phyloP scores from a whole-genome alignment of 2,113 vertebrate species.

The Dicaeum eximium region DNA sequence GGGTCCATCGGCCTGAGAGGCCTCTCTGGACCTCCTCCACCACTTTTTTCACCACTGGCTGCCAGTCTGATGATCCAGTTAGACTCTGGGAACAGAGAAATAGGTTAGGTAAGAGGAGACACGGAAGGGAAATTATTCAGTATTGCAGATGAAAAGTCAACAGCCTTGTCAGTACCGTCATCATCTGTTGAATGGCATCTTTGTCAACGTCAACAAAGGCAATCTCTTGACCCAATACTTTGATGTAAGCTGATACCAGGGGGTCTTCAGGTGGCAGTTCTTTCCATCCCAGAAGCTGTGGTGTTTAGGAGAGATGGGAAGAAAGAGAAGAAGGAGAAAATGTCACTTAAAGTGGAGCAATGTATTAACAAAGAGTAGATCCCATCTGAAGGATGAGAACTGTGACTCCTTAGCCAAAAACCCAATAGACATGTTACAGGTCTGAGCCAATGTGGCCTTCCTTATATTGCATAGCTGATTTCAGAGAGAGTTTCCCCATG shows the following conservation, averaged over 20 bases:
- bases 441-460: not conserved
- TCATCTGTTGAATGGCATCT: constrained; percentile 62
- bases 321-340: not conserved
- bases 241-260: constrained; percentile 71
- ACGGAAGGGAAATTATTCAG: not conserved
- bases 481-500: not conserved
- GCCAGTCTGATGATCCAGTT: constrained; percentile 1
- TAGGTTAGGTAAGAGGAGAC: not conserved
- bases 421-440: not conserved
- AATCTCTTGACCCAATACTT: constrained; percentile 80
- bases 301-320: not conserved
- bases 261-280: constrained; percentile 61
- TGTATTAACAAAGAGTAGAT: not conserved
- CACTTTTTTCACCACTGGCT: constrained; percentile 15
- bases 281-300: constrained; percentile 76
- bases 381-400: not conserved
- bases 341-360: not conserved
- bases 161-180: constrained; percentile 65
- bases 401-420: not conserved
- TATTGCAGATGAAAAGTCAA: not conserved
- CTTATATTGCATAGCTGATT: not conserved
- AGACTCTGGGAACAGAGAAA: constrained; percentile 48
- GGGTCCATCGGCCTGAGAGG: constrained; percentile 23
- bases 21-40: constrained; percentile 61
- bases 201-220: constrained; percentile 73